Evolutionary conservation across 2,113 vertebrate species (phyloP), one percentile per base, ranked within the genome.

Genomic region (Spea multiplicata): DNA sequence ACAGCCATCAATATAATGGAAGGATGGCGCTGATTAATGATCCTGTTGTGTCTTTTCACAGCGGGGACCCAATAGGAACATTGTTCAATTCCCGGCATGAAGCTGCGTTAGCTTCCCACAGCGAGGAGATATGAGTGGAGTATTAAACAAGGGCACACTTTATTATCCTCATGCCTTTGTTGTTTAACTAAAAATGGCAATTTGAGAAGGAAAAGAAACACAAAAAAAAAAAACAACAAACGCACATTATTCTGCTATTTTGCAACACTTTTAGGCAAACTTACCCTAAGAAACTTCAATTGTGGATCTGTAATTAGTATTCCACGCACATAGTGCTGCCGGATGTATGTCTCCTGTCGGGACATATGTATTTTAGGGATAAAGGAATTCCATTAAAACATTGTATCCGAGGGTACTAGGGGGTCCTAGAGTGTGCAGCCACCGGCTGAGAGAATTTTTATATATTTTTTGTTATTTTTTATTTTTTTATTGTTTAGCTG

Each of bases 11-110:
- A 80, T 73, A 73, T 80, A 80, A 73, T 80, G 64, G n/a, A 67
- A 57, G 72, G 64, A 73, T 80, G 70, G 77, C 45, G 77, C 77
- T 80, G 77, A 80, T 80, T 80, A 80, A 80, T 80, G 77, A 80
- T 80, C 71, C 77, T 80, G 77, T 80, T 80, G 77, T 53, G 8
- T 80, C 77, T 80, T 73, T 57, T 59, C 77, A 57, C 77, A 80
- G 77, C 77, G 67, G 77, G 77, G 71, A 74, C 62, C 77, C 77
- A 80, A 80, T 80, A 67, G 61, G 77, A 80, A 80, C 77, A 80
- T 80, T 80, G 77, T 80, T 80, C 71, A 73, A 80, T 80, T 80
- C 77, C 77, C 77, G 46, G 71, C 71, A 73, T 73, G 77, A 68
- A 49, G 45, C 71, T 47, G n/a, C 13, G 77, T 68, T 67, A 49